Evolutionary conservation across 1,140 invertebrate species (phyloP).

Genomic region (Hesperophylax magnus): DNA sequence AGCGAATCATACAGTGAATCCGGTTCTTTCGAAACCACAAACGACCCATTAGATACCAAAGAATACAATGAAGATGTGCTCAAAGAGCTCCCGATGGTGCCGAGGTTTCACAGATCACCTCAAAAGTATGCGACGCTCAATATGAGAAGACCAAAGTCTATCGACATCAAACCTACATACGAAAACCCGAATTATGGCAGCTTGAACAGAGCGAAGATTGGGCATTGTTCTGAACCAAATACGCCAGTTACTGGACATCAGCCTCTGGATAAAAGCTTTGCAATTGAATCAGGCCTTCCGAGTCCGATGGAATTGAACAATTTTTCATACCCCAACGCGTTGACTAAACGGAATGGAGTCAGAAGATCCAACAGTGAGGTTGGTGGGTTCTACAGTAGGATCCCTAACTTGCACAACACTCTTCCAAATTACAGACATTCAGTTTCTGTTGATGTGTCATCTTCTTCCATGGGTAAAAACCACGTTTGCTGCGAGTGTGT

Average conservation of each 20-base stretch:
- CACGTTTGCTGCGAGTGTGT: constrained; percentile 70
- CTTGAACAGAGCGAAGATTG: constrained; percentile 66
- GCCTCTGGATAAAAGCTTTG: constrained; percentile 12
- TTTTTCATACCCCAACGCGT: constrained; percentile 40
- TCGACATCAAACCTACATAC: constrained; percentile 64
- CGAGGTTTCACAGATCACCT: constrained; percentile 68
- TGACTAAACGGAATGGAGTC: constrained; percentile 63
- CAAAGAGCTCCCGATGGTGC: constrained; percentile 68
- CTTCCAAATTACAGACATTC: constrained; percentile 68
- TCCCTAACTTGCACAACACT: constrained; percentile 58
- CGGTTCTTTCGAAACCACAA: constrained; percentile 17
- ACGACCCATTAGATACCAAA: constrained; percentile 30
- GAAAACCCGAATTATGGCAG: constrained; percentile 67
- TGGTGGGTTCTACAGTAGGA: constrained; percentile 61
- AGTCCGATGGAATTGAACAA: constrained; percentile 51
- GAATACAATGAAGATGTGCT: constrained; percentile 67
- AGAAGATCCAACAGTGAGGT: constrained; percentile 68
- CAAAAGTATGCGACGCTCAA: constrained; percentile 70
- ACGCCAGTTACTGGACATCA: constrained; percentile 60
- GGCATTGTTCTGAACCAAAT: constrained; percentile 69
- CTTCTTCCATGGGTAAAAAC: constrained; percentile 61
- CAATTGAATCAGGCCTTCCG: constrained; percentile 33
- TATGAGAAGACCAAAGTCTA: constrained; percentile 67
- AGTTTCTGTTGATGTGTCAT: constrained; percentile 66
- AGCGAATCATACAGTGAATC: constrained; percentile 10